phyloP scores from a whole-genome alignment of 2,888 invertebrate species.

The Drosophila mercatorum region DNA sequence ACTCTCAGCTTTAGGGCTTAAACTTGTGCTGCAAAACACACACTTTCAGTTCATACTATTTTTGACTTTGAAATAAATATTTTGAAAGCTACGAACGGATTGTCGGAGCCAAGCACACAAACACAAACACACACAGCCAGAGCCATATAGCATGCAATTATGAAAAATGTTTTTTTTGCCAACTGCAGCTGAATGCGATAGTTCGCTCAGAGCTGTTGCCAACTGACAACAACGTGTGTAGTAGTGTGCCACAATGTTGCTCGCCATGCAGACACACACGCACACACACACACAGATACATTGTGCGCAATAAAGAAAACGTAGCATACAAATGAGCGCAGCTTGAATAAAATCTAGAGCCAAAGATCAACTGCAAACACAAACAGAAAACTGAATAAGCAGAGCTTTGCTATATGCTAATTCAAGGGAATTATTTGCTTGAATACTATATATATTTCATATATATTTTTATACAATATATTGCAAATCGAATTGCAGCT shows the following conservation, averaged over 20 bases:
- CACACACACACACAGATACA: not conserved
- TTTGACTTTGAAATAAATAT: not conserved
- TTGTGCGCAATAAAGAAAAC: slow-evolving; percentile 23
- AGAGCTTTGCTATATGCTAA: not conserved
- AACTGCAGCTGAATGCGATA: slow-evolving; percentile 17
- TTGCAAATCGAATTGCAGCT: slow-evolving; percentile 37
- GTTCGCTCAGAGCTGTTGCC: slow-evolving; percentile 15
- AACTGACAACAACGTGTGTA: slow-evolving; percentile 46
- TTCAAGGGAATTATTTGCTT: not conserved
- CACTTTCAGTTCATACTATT: not conserved
- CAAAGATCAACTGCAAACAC: slow-evolving; percentile 61
- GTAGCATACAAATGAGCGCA: slow-evolving; percentile 66
- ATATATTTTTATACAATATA: slow-evolving; percentile 41
- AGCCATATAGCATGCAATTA: slow-evolving; percentile 53
- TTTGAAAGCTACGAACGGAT: not conserved
- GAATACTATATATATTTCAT: slow-evolving; percentile 18
- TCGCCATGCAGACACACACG: slow-evolving; percentile 1
- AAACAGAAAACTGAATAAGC: slow-evolving; percentile 7
- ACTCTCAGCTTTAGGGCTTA: not conserved
- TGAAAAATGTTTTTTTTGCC: slow-evolving; percentile 16
- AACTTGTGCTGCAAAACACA: not conserved
- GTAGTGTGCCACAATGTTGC: slow-evolving; percentile 10
- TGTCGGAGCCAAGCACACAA: not conserved
- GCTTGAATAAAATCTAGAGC: slow-evolving; percentile 50
- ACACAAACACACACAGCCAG: not conserved